Evolutionary conservation across 2,888 invertebrate genomes (phyloP).

Genomic region (Brenthis ino): DNA sequence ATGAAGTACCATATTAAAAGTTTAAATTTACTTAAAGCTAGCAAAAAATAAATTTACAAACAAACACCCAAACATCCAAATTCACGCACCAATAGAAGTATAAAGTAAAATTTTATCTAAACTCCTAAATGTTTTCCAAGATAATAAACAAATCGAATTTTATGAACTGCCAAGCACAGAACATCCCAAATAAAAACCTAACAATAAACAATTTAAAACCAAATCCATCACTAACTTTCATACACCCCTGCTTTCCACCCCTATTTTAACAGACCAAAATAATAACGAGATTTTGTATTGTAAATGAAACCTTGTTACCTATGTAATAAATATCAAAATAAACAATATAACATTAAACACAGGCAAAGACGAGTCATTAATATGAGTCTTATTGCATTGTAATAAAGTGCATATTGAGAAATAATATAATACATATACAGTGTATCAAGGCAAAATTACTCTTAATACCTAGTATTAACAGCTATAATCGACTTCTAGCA

Average conservation of each 20-base stretch:
- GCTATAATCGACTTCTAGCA: conserved; percentile 3
- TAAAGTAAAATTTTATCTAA: not conserved
- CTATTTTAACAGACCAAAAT: conserved; percentile 33
- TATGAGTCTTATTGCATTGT: conserved; percentile 37
- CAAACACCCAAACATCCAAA: too few relatives aligned
- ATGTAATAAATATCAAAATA: conserved; percentile 36
- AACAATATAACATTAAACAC: conserved; percentile 23
- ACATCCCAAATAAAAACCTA: conserved; percentile 41
- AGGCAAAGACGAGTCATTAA: conserved; percentile 33
- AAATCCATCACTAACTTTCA: conserved; percentile 66
- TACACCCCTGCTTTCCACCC: conserved; percentile 45
- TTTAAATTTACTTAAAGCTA: too few relatives aligned
- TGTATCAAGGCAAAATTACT: conserved; percentile 5
- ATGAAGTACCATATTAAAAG: too few relatives aligned
- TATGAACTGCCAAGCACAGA: conserved; percentile 41
- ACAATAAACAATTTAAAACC: conserved; percentile 69
- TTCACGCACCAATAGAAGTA: too few relatives aligned
- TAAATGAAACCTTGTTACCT: conserved; percentile 45
- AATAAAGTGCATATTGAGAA: conserved; percentile 26
- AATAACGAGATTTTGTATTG: conserved; percentile 20
- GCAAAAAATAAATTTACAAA: too few relatives aligned
- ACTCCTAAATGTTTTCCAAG: conserved; percentile 18
- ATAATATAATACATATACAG: conserved; percentile 39
- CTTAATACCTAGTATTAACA: not conserved
- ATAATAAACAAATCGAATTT: conserved; percentile 36